Evolutionary conservation across 2,888 invertebrate species (phyloP).

Genomic region (Brachyopa scutellaris): DNA sequence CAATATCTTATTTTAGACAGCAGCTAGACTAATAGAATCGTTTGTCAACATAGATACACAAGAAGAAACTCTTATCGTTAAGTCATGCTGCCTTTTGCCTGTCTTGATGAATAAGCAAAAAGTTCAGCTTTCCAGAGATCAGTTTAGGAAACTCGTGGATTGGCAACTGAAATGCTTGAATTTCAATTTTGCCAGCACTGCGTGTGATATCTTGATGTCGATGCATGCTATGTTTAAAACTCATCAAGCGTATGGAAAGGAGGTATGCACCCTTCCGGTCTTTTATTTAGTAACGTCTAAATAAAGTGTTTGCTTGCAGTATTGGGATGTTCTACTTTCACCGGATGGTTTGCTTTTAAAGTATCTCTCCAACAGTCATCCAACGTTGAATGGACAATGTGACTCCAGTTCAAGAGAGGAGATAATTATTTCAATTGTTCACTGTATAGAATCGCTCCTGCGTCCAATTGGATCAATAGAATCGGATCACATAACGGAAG

Average conservation of each 20-base stretch:
- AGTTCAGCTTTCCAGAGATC: conserved; percentile 80
- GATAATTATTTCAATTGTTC: conserved; percentile 71
- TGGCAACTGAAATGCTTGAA: conserved; percentile 83
- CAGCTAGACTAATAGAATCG: conserved; percentile 72
- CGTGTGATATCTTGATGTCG: conserved; percentile 73
- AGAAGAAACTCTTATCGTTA: conserved; percentile 84
- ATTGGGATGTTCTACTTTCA: conserved; percentile 69
- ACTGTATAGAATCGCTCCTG: conserved; percentile 73
- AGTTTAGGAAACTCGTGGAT: conserved; percentile 80
- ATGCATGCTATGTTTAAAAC: conserved; percentile 74
- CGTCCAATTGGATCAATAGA: conserved; percentile 38
- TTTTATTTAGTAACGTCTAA: neutral
- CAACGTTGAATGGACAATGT: conserved; percentile 45
- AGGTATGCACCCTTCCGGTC: conserved; percentile 10
- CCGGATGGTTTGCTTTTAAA: conserved; percentile 70
- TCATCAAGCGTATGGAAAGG: conserved; percentile 55
- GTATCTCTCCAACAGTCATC: conserved; percentile 26
- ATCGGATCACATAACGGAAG: conserved; percentile 5
- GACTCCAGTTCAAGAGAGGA: conserved; percentile 73
- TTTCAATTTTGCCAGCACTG: conserved; percentile 71
- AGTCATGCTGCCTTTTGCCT: conserved; percentile 84
- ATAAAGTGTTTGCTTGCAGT: conserved; percentile 52
- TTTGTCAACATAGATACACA: conserved; percentile 77
- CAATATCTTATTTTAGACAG: conserved; percentile 52
- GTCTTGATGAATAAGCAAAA: conserved; percentile 84